Evolutionary conservation across 2,113 vertebrate genomes (phyloP), one percentile per base, ranked within the genome.

Genomic region (Eublepharis macularius): DNA sequence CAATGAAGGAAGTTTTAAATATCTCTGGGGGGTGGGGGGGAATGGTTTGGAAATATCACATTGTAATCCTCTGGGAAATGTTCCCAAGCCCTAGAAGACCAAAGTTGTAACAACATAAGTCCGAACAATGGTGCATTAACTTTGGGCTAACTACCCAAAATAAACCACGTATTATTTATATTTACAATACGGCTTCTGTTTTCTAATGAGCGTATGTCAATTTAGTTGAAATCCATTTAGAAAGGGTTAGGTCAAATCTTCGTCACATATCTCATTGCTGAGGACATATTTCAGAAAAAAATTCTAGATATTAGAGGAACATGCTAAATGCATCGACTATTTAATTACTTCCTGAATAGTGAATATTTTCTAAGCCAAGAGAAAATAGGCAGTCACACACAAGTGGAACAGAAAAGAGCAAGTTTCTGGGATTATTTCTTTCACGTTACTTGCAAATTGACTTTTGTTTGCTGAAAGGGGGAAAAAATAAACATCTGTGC

Each of bases 401-500:
- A 84, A 16, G 39, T 9, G 2, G 47, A 86, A 66, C 0, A 89
- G 84, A 82, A 1, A 39, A 0, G 81, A 73, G 14, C 45, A 90
- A 49, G 66, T 70, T 70, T 80, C 82, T 79, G 85, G 21, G 24
- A 86, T 70, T 49, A 77, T 73, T 90, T 88, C 80, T 86, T 76
- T 84, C 85, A 43, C 70, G 88, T 88, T 60, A 65, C 6, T 83
- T 51, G 88, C 87, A 88, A 51, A 70, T 49, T 88, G 81, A 65
- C 54, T 75, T 80, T 72, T 87, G 43, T 66, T 80, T 49, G 49
- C 81, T 32, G 88, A 92, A 39, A 86, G 70, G 14, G 91, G 16
- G 84, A 86, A 92, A n/a, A 92, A 90, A 81, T 82, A 74, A 86
- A 91, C 94, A 94, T 92, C 93, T 93, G 90, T 89, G 86, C 91